Evolutionary conservation across 2,797 vertebrate species (phyloP), one percentile per base, ranked within the genome.

Genomic region (Brachymystax lenok): DNA sequence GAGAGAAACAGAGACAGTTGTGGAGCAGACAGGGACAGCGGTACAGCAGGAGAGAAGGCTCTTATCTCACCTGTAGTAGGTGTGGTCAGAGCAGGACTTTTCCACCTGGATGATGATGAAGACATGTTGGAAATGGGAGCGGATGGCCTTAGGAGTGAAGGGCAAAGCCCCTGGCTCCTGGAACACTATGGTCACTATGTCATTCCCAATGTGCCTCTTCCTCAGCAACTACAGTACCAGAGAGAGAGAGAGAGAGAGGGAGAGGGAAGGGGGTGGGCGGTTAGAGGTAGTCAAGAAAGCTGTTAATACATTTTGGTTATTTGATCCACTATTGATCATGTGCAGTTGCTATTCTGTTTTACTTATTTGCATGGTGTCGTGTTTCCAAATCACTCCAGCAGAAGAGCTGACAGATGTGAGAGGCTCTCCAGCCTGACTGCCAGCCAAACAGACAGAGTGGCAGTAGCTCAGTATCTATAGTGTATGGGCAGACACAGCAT

Each of bases 131-230:
- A 97, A 98, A 88, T 98, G 97, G 0, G 97, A 98, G 63, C 97
- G 96, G 81, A 98, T 97, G 83, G 96, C 93, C 87, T 94, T 93
- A 0, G 97, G 97, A 1, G 95, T 97, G 89, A 98, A 98, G n/a
- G 97, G 96, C 77, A 93, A 88, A 0, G 97, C 96, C 7, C 96
- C 96, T 0, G 96, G 95, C 83, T 98, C 97, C 92, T 98, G 97
- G 92, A 98, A 98, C 89, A 98, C 94, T 82, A 98, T 96, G 24
- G 97, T 98, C 84, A 98, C 96, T 0, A 98, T 98, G 90, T 98
- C 96, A 35, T 98, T 98, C 69, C 97, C 97, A 1, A 98, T 97
- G 88, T 98, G 97, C 24, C 97, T 95, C 79, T 98, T 98, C 83
- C 97, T 93, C 84, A 98, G 92, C 79, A 98, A 88, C 97, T 98